These are phyloP conservation scores for Mirounga angustirostris DNA, from an alignment of 2,113 vertebrate species.

Conservation along the genomic window DNA sequence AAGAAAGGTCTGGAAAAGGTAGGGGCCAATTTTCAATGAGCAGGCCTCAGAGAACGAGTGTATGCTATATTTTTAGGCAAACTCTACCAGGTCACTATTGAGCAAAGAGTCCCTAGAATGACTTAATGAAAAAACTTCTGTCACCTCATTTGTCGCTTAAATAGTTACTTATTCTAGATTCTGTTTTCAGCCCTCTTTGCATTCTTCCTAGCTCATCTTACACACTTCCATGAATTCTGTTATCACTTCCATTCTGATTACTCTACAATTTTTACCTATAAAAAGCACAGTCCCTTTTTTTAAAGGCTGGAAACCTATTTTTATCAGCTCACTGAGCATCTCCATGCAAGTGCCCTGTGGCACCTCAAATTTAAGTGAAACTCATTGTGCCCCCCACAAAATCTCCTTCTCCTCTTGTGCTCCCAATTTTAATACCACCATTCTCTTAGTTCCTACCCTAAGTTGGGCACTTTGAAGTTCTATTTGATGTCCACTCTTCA, in stretches of 20 bases:
- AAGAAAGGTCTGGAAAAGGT: background rate
- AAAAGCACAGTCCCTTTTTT: background rate
- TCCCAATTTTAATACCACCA: background rate
- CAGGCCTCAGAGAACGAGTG: background rate
- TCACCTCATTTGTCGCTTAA: background rate
- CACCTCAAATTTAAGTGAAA: constrained; percentile 14
- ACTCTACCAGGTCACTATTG: background rate
- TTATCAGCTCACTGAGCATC: constrained; percentile 13
- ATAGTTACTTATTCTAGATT: background rate
- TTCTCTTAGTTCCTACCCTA: constrained; percentile 14
- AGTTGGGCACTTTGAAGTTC: constrained; percentile 41
- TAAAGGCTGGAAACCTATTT: constrained; percentile 11
- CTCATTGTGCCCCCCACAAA: constrained; percentile 20
- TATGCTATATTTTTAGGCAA: constrained; percentile 15
- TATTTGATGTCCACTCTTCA: background rate
- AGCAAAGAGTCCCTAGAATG: background rate
- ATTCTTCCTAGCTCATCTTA: background rate
- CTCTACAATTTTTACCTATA: background rate
- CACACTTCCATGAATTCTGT: background rate
- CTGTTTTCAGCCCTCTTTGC: background rate
- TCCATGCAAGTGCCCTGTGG: constrained; percentile 2
- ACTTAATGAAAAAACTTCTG: background rate
- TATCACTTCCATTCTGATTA: background rate
- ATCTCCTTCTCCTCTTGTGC: constrained; percentile 52
- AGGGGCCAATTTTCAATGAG: background rate